A percentile compares a stretch with the other conserved stretches of the same genome.
These are phyloP conservation scores for Drosophila suzukii DNA, from an alignment of 1,140 invertebrate species.

Conservation along the genomic window DNA sequence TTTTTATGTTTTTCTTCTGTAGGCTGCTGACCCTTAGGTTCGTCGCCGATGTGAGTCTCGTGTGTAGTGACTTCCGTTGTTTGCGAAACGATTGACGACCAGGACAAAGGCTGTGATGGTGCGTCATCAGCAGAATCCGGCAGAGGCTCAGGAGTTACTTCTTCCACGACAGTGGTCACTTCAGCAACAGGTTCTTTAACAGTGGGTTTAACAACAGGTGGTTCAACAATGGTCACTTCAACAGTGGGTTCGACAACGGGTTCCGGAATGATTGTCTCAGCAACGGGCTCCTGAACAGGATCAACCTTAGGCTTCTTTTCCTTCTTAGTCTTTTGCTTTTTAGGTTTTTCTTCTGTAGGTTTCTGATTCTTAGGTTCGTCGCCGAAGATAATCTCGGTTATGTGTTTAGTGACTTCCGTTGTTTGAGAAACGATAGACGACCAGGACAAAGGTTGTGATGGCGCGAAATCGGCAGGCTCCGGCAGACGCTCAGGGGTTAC, in stretches of 20 bases:
- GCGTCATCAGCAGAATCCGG: not conserved
- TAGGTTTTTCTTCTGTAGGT: conserved; percentile 5
- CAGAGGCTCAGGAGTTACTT: no score
- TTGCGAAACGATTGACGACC: conserved; percentile 7
- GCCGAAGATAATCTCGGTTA: not conserved
- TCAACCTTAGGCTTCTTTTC: conserved; percentile 28
- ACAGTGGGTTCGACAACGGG: conserved; percentile 1
- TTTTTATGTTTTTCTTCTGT: conserved; percentile 12
- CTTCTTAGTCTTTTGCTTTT: conserved; percentile 39
- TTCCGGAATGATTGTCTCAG: not conserved
- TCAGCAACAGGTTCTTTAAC: no score
- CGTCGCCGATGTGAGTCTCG: not conserved
- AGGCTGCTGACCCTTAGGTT: not conserved
- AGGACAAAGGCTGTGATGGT: not conserved
- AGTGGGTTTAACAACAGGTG: not conserved
- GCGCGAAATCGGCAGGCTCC: not conserved
- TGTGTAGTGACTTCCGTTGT: not conserved
- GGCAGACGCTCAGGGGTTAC: not conserved
- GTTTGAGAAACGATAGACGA: conserved; percentile 9
- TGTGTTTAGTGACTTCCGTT: conserved; percentile 2
- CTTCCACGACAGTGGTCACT: not conserved
- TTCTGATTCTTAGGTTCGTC: not conserved
- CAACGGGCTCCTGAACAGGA: not conserved
- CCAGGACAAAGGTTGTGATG: conserved; percentile 2
- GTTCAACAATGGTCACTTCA: not conserved